Evolutionary conservation across 2,113 vertebrate species (phyloP).

Genomic region (Pipra filicauda): DNA sequence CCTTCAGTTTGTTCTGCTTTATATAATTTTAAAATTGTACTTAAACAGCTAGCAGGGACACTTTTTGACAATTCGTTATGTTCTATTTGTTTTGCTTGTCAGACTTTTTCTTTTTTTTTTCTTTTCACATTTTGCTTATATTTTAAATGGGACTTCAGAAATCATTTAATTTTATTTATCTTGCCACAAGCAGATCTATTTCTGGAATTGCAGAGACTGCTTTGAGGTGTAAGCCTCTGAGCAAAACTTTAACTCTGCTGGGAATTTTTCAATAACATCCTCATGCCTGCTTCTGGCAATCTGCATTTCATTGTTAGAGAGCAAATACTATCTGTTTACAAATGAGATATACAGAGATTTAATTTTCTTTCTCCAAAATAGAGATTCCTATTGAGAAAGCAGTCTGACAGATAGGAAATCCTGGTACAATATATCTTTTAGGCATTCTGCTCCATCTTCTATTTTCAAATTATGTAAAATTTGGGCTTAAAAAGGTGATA

Average conservation of each 20-base stretch:
- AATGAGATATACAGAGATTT: slow-evolving; percentile 28
- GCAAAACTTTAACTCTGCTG: slow-evolving; percentile 7
- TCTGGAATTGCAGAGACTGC: neutral
- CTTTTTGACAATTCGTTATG: neutral
- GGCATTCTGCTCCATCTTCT: neutral
- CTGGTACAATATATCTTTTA: neutral
- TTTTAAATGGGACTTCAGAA: slow-evolving; percentile 6
- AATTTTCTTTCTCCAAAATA: neutral
- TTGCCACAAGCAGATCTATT: neutral
- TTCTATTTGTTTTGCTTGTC: neutral
- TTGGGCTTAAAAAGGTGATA: neutral
- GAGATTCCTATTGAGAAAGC: neutral
- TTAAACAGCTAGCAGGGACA: neutral
- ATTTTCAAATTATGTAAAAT: neutral
- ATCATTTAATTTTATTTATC: neutral
- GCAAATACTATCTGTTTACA: slow-evolving; percentile 55
- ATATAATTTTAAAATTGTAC: neutral
- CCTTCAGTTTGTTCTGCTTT: neutral
- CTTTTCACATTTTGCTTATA: neutral
- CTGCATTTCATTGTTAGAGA: slow-evolving; percentile 41
- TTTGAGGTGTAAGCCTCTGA: slow-evolving; percentile 2
- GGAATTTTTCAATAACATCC: slow-evolving; percentile 44
- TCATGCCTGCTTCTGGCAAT: slow-evolving; percentile 39
- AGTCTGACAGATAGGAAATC: neutral
- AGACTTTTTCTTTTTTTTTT: neutral